Conservation (phyloP, 2,113 vertebrate species). For the Struthidea cinerea region DNA sequence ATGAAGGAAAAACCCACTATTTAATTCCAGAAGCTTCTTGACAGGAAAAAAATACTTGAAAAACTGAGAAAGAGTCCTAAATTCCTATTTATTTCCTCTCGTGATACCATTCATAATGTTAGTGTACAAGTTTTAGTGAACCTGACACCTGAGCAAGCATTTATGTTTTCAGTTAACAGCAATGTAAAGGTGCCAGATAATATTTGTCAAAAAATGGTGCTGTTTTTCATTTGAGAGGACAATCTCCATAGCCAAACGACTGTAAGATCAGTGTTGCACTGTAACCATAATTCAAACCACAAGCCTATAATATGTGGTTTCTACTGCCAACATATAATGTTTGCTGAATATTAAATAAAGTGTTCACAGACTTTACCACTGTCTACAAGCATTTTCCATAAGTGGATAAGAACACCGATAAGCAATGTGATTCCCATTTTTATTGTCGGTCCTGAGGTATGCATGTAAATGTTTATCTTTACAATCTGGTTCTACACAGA, state of each 20-base stretch:
- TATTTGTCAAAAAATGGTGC: slow-evolving; percentile 29
- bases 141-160: slow-evolving; percentile 6
- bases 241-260: neutral
- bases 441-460: neutral
- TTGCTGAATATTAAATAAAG: slow-evolving; percentile 52
- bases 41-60: neutral
- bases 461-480: neutral
- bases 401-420: neutral
- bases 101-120: neutral
- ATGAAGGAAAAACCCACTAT: neutral
- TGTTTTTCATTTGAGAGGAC: slow-evolving; percentile 55
- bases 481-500: neutral
- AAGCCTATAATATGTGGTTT: neutral
- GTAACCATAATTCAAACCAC: slow-evolving; percentile 44
- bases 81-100: neutral
- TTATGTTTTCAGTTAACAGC: slow-evolving; percentile 54
- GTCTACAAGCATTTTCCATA: neutral
- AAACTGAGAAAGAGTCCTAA: neutral
- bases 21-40: neutral
- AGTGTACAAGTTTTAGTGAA: neutral
- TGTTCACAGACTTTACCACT: slow-evolving; percentile 19
- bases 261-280: slow-evolving; percentile 1
- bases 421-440: neutral
- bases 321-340: slow-evolving; percentile 3
- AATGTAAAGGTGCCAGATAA: slow-evolving; percentile 33